These are phyloP conservation scores for Brenthis hecate DNA, from an alignment of 2,888 invertebrate species.

Conservation along the genomic window DNA sequence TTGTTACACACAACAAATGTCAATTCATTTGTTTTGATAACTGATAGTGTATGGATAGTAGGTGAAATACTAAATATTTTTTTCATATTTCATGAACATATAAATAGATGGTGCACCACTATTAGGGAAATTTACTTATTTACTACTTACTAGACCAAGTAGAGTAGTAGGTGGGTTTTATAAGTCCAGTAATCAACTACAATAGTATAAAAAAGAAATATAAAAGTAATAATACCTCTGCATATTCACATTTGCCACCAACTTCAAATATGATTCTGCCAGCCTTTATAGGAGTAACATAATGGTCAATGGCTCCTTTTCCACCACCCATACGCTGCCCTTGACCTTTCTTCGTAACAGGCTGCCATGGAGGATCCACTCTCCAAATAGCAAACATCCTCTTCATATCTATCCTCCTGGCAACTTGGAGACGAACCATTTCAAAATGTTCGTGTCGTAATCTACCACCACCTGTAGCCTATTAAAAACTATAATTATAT, in stretches of 20 bases:
- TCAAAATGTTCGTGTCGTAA: constrained; percentile 92
- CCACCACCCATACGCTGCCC: constrained; percentile 98
- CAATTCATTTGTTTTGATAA: too few species aligned
- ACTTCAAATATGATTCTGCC: constrained; percentile 96
- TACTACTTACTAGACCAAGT: constrained; percentile 7
- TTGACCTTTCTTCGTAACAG: constrained; percentile 93
- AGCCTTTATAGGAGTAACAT: constrained; percentile 95
- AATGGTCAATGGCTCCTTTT: constrained; percentile 97
- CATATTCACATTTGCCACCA: constrained; percentile 94
- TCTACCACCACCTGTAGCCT: constrained; percentile 93
- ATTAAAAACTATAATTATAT: constrained; percentile 43
- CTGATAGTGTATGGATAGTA: too few species aligned
- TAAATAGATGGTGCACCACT: too few species aligned
- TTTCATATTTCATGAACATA: too few species aligned
- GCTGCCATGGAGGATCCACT: constrained; percentile 97
- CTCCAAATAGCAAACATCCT: constrained; percentile 98
- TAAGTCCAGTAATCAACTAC: background rate
- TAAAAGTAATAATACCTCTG: constrained; percentile 81
- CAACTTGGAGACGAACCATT: constrained; percentile 90
- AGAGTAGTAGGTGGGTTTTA: background rate
- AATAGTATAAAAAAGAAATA: background rate
- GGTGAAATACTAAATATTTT: too few species aligned
- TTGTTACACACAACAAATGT: too few species aligned
- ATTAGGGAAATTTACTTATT: too few species aligned
- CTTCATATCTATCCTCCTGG: constrained; percentile 88